Evolutionary conservation across 2,797 vertebrate species (phyloP), one percentile per base, ranked within the genome.

Genomic region (Rhyacichthys aspro): DNA sequence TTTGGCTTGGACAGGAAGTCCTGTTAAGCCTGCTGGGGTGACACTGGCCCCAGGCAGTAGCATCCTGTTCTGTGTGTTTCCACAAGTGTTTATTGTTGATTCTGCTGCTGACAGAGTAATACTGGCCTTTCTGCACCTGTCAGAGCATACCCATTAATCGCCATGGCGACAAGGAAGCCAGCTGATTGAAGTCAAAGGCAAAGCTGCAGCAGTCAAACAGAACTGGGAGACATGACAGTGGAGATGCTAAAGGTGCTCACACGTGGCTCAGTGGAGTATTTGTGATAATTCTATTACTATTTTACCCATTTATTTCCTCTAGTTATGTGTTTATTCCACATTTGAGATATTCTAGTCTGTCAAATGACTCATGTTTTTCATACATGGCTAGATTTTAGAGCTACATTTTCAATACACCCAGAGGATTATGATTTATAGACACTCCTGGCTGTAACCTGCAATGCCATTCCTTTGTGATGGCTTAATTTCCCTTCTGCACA

Each of bases 101-200:
- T 75, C 67, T 74, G 59, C 50, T 70, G 83, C 68, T 90, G 89
- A 88, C 85, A 85, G 81, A 78, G 79, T 83, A 83, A 85, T 84
- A 74, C 76, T 59, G 81, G 82, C 72, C 76, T 87, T 85, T 89
- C 82, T 87, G 76, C 89, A 90, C 89, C 89, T 90, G 83, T 90
- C 89, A 91, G 80, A 79, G 65, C 72, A 66, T 63, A 73, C 67
- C 74, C 78, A 82, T 90, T 90, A 88, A 91, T 89, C 86, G 82
- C 85, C 84, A 87, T 85, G 82, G 87, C 74, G 82, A 92, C 79
- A 59, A 69, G 81, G 80, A 79, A 81, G 78, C 78, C 73, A 71
- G 61, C 71, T 67, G 63, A 78, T 72, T 82, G 86, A 82, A 87
- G 90, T 88, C 86, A 74, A 66, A 59, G 54, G 63, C 62, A 45